Conservation (phyloP, 1,140 invertebrate species). For the Cydia fagiglandana region DNA sequence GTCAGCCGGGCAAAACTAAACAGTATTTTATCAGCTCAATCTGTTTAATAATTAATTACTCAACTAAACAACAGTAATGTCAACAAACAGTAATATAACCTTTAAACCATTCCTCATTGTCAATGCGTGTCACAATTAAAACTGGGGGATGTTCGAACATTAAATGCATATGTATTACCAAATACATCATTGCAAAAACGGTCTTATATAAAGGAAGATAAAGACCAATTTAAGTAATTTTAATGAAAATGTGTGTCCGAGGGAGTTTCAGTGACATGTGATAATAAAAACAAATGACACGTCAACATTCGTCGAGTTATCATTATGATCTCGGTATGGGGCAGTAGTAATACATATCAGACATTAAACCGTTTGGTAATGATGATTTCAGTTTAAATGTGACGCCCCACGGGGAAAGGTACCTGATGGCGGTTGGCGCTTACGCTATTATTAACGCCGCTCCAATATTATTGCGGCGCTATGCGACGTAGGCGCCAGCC, state of each 20-base stretch:
- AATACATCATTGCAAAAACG: background rate
- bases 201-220: background rate
- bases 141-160: conserved; percentile 13
- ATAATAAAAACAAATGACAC: conserved; percentile 39
- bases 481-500: no score
- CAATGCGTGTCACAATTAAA: conserved; percentile 26
- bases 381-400: background rate
- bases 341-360: background rate
- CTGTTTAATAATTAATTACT: conserved; percentile 13
- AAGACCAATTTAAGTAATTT: background rate
- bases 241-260: background rate
- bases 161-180: background rate
- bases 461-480: no score
- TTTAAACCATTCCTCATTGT: conserved; percentile 15
- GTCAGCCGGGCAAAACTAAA: background rate
- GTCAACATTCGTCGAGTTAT: conserved; percentile 30
- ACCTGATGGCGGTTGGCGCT: no score
- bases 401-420: no score
- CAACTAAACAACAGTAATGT: conserved; percentile 18
- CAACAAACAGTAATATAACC: conserved; percentile 13
- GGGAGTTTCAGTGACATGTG: conserved; percentile 14
- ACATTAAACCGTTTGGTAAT: conserved; percentile 9
- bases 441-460: no score
- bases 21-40: conserved; percentile 38
- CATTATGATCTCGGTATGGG: conserved; percentile 18